Conservation (phyloP, 2,888 invertebrate species). For the Empis livida region DNA sequence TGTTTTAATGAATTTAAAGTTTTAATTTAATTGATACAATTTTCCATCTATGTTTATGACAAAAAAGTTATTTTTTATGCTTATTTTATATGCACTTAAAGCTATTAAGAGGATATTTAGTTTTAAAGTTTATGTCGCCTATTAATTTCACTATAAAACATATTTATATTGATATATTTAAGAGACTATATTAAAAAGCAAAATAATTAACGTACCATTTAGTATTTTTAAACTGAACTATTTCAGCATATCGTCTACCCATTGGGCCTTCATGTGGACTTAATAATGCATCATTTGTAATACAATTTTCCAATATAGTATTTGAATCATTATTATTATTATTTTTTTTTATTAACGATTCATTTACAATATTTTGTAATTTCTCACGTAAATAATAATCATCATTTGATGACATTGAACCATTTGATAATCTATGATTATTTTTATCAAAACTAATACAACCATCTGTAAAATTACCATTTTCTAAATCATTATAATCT, state of each 20-base stretch:
- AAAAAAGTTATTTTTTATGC: no score
- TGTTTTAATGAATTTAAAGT: no score
- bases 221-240: constrained; percentile 31
- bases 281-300: constrained; percentile 24
- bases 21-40: no score
- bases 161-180: no score
- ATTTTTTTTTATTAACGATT: constrained; percentile 14
- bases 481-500: constrained; percentile 30
- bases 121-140: no score
- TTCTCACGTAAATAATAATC: constrained; percentile 33
- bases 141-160: no score
- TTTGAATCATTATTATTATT: constrained; percentile 7
- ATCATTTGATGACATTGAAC: constrained; percentile 28
- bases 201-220: constrained; percentile 21
- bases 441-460: constrained; percentile 15
- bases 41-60: no score
- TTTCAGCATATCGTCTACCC: constrained; percentile 35
- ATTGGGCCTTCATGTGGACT: constrained; percentile 37
- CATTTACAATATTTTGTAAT: constrained; percentile 31
- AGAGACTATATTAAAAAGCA: no score
- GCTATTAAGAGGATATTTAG: no score
- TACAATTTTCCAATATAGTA: constrained; percentile 10
- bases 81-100: no score
- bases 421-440: constrained; percentile 19
- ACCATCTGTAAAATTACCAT: constrained; percentile 26